Conservation (phyloP, 2,113 vertebrate species). For the Poeciliopsis prolifica region DNA sequence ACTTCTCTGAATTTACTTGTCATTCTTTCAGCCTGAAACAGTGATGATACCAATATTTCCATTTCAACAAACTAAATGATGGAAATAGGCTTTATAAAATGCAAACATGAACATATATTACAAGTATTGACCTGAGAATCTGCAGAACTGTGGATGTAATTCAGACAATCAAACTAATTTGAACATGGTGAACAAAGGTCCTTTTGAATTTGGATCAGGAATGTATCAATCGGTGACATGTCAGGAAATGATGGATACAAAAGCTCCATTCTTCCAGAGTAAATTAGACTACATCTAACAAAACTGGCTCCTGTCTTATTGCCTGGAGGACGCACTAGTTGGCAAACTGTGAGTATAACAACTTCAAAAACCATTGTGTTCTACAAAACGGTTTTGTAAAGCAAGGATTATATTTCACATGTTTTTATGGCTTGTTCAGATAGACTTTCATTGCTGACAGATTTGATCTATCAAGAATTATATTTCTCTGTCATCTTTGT, state of each 20-base stretch:
- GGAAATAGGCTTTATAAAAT: constrained; percentile 62
- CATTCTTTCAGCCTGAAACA: constrained; percentile 67
- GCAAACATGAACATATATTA: constrained; percentile 51
- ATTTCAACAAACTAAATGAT: constrained; percentile 74
- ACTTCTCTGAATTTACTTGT: constrained; percentile 68
- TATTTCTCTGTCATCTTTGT: constrained; percentile 16
- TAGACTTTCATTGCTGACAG: constrained; percentile 25
- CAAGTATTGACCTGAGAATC: constrained; percentile 58
- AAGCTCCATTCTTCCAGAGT: constrained; percentile 12
- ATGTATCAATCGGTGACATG: constrained; percentile 40
- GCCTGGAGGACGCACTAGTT: constrained; percentile 21
- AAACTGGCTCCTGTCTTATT: constrained; percentile 14
- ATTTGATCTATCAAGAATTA: constrained; percentile 31
- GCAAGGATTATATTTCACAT: constrained; percentile 57
- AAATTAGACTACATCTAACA: neutral
- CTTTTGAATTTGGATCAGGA: constrained; percentile 43
- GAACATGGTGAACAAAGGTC: constrained; percentile 34
- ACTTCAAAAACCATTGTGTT: constrained; percentile 46
- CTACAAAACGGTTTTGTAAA: constrained; percentile 55
- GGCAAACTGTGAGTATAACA: constrained; percentile 38
- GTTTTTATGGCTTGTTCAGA: constrained; percentile 62
- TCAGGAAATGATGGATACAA: constrained; percentile 26
- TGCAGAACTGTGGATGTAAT: constrained; percentile 25
- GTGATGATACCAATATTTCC: constrained; percentile 61
- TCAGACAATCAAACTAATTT: constrained; percentile 60